Conservation (phyloP, 1,140 invertebrate genomes). For the Octopus sinensis region DNA sequence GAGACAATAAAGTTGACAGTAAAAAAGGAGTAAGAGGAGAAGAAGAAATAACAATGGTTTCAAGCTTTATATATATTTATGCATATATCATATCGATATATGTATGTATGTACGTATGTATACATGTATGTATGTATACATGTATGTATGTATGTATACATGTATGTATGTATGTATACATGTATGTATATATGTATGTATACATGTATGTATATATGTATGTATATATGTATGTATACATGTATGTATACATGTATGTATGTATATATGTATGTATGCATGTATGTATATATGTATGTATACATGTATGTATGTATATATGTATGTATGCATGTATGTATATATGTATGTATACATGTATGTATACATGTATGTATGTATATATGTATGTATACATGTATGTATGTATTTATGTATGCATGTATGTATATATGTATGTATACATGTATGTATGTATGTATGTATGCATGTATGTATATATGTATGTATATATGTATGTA, state of each 20-base stretch:
- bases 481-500: neutral
- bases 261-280: conserved; percentile 1
- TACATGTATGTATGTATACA: conserved; percentile 15
- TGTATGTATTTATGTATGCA: neutral
- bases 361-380: neutral
- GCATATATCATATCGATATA: neutral
- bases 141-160: neutral
- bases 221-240: neutral
- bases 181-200: neutral
- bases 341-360: neutral
- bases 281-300: neutral
- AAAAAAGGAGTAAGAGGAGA: too few species aligned
- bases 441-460: neutral
- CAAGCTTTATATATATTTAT: neutral
- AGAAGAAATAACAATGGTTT: too few species aligned
- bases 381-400: neutral
- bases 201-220: neutral
- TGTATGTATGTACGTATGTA: conserved; percentile 14
- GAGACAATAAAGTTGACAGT: too few species aligned
- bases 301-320: neutral
- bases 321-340: neutral
- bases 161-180: neutral
- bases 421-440: neutral
- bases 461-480: neutral
- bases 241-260: conserved; percentile 9